phyloP scores from a whole-genome alignment of 1,140 invertebrate species.

The Anadara kagoshimensis region DNA sequence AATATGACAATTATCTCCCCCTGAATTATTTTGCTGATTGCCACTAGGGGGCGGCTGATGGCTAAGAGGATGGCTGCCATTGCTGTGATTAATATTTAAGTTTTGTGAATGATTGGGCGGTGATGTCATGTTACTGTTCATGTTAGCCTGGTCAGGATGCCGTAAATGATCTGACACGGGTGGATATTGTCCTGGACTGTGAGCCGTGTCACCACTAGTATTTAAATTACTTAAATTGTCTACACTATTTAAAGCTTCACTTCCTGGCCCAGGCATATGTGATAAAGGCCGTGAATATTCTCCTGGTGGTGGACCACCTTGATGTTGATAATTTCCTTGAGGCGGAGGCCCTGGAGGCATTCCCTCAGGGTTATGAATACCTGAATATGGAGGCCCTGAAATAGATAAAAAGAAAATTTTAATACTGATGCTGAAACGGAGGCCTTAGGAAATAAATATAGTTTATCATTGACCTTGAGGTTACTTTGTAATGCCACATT shows the following conservation, averaged over 20 bases:
- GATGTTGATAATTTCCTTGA: conserved; percentile 39
- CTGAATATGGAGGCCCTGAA: conserved; percentile 50
- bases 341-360: conserved; percentile 45
- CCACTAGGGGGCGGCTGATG: conserved; percentile 53
- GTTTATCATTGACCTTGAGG: neutral
- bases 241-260: conserved; percentile 40
- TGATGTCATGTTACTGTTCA: conserved; percentile 44
- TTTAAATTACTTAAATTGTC: conserved; percentile 31
- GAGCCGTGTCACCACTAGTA: conserved; percentile 23
- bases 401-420: neutral
- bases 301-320: conserved; percentile 17
- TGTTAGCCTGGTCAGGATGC: conserved; percentile 42
- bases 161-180: conserved; percentile 30
- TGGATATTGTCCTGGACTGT: conserved; percentile 23
- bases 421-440: neutral
- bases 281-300: conserved; percentile 41
- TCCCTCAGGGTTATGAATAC: conserved; percentile 39
- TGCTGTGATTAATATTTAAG: conserved; percentile 30
- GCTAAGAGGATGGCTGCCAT: conserved; percentile 59
- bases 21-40: conserved; percentile 65
- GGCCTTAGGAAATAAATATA: neutral
- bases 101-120: conserved; percentile 56
- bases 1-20: conserved; percentile 80
- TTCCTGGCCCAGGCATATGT: conserved; percentile 43
- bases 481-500: neutral